phyloP scores from a whole-genome alignment of 37 sponge, comb jelly and placozoan species.

The Diacarnus erythraeanus region DNA sequence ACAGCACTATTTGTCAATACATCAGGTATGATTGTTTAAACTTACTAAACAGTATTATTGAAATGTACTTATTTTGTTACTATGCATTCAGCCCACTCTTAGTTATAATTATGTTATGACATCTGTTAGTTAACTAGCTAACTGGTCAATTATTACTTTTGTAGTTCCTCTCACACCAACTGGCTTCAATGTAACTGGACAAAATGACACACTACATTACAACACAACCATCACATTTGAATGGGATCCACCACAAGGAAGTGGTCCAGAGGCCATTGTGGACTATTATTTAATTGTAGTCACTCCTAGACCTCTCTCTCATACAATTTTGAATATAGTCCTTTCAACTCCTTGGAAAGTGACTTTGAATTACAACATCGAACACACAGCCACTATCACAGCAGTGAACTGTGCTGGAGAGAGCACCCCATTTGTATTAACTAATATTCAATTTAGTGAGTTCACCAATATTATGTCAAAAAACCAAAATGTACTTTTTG shows the following conservation, averaged over 20 bases:
- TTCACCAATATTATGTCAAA: too few species aligned
- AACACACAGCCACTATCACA: not conserved
- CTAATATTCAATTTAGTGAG: not conserved
- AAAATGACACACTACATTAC: not conserved
- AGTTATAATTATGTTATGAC: too few species aligned
- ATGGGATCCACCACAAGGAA: not conserved
- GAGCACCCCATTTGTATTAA: not conserved
- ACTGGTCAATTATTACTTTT: too few species aligned
- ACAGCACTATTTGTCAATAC: too few species aligned
- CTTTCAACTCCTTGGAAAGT: not conserved
- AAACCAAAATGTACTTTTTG: too few species aligned
- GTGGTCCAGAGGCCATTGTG: not conserved
- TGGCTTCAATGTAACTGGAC: not conserved
- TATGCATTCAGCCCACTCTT: too few species aligned
- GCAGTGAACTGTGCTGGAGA: not conserved
- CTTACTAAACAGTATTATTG: too few species aligned
- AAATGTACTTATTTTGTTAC: too few species aligned
- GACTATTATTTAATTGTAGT: not conserved
- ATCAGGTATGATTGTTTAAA: too few species aligned
- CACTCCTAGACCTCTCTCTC: not conserved
- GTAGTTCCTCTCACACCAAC: not conserved
- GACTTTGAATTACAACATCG: not conserved
- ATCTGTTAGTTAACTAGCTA: too few species aligned
- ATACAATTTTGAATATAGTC: not conserved
- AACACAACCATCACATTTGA: not conserved